phyloP scores from a whole-genome alignment of 2,113 vertebrate genomes.

The Lampris megalopsis region DNA sequence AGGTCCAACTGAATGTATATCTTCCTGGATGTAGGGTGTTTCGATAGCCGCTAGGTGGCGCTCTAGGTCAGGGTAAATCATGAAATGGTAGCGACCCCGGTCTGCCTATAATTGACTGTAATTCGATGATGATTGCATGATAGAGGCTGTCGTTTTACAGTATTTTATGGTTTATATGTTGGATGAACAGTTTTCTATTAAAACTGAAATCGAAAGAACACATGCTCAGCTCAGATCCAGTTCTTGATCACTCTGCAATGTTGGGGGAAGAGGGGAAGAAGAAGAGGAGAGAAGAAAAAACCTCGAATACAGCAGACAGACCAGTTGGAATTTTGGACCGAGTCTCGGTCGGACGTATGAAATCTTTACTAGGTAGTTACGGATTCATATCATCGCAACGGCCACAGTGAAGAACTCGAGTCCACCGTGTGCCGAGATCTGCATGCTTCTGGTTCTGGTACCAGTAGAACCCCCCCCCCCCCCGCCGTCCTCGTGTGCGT shows the following conservation, averaged over 20 bases:
- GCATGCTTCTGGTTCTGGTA: conserved; percentile 6
- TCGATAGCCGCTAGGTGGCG: conserved; percentile 76
- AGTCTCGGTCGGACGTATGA: conserved; percentile 55
- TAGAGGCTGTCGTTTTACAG: conserved; percentile 67
- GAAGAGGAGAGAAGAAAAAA: no score
- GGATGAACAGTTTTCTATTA: conserved; percentile 79
- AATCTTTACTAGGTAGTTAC: conserved; percentile 48
- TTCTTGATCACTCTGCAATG: conserved; percentile 65
- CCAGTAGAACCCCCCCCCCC: conserved; percentile 32
- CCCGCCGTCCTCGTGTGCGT: conserved; percentile 34
- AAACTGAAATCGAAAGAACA: conserved; percentile 76
- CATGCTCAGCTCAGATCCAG: conserved; percentile 69
- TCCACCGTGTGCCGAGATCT: conserved; percentile 7
- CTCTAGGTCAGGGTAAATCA: conserved; percentile 66
- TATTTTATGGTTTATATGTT: conserved; percentile 73
- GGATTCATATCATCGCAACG: conserved; percentile 38
- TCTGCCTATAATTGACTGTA: conserved; percentile 57
- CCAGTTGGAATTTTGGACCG: conserved; percentile 53
- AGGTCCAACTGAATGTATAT: conserved; percentile 46
- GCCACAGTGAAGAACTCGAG: conserved; percentile 10
- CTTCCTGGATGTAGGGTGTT: conserved; percentile 29
- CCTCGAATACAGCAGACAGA: conserved; percentile 57
- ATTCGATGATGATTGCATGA: conserved; percentile 71
- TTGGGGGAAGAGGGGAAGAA: conserved; percentile 30
- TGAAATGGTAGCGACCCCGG: conserved; percentile 36